Evolutionary conservation across 2,113 vertebrate genomes (phyloP).

Genomic region (Pogona vitticeps): DNA sequence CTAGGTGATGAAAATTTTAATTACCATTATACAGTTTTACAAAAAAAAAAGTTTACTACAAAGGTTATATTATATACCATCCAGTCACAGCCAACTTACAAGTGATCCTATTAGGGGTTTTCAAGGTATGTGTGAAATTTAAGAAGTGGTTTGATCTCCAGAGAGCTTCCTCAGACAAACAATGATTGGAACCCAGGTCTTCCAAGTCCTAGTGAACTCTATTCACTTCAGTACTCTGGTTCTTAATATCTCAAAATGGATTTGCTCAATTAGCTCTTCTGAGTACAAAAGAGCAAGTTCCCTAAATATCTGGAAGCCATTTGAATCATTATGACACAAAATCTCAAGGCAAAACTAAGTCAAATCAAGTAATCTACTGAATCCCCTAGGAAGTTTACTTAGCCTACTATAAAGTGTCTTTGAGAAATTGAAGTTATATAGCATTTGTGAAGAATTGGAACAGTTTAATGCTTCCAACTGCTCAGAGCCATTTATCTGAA

Average conservation of each 20-base stretch:
- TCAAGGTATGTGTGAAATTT: too few relatives aligned
- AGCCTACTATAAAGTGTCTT: background rate
- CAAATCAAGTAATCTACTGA: constrained; percentile 7
- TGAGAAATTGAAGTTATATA: background rate
- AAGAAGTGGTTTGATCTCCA: too few relatives aligned
- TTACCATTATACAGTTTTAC: background rate
- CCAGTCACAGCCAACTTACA: too few relatives aligned
- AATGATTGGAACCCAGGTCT: too few relatives aligned
- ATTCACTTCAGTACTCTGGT: too few relatives aligned
- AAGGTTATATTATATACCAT: too few relatives aligned
- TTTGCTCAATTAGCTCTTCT: background rate
- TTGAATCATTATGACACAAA: background rate
- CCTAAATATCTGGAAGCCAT: background rate
- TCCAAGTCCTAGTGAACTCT: too few relatives aligned
- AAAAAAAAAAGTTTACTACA: background rate
- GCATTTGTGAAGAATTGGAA: background rate
- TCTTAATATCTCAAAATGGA: background rate
- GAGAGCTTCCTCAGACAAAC: too few relatives aligned
- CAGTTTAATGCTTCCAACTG: constrained; percentile 21
- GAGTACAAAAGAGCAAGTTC: background rate
- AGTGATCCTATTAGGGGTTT: too few relatives aligned
- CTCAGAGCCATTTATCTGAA: constrained; percentile 27
- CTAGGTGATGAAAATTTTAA: background rate
- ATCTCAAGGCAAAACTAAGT: background rate
- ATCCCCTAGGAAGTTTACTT: background rate